These are phyloP conservation scores for Alouatta palliata DNA, from an alignment of 2,113 vertebrate species.

Conservation along the genomic window DNA sequence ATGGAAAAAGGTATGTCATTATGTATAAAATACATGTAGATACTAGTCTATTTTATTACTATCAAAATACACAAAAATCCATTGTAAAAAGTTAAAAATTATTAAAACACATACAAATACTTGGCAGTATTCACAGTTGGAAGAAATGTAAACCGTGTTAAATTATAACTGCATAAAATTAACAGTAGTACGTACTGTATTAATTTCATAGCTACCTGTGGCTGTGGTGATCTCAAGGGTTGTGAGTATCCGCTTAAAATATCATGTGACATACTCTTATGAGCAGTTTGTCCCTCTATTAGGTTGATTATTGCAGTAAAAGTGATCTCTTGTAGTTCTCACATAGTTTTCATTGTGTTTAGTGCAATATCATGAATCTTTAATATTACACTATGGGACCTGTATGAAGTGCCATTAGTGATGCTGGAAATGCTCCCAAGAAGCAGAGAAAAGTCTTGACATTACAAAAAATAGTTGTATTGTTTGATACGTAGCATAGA, in stretches of 20 bases:
- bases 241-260: not conserved
- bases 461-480: not conserved
- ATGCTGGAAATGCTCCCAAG: not conserved
- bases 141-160: not conserved
- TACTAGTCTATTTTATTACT: not conserved
- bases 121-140: not conserved
- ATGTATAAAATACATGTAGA: not conserved
- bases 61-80: not conserved
- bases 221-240: not conserved
- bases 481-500: not conserved
- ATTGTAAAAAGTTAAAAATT: not conserved
- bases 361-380: not conserved
- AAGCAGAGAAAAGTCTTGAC: not conserved
- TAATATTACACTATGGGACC: not conserved
- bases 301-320: not conserved
- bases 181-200: not conserved
- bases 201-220: not conserved
- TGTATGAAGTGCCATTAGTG: not conserved
- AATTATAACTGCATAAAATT: not conserved
- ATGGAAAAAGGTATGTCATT: not conserved
- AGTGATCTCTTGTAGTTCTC: not conserved
- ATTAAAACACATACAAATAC: not conserved
- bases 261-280: not conserved
- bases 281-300: not conserved
- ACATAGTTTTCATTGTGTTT: not conserved